Evolutionary conservation across 2,113 vertebrate genomes (phyloP), one percentile per base, ranked within the genome.

Genomic region (Amblyopsis rosae): DNA sequence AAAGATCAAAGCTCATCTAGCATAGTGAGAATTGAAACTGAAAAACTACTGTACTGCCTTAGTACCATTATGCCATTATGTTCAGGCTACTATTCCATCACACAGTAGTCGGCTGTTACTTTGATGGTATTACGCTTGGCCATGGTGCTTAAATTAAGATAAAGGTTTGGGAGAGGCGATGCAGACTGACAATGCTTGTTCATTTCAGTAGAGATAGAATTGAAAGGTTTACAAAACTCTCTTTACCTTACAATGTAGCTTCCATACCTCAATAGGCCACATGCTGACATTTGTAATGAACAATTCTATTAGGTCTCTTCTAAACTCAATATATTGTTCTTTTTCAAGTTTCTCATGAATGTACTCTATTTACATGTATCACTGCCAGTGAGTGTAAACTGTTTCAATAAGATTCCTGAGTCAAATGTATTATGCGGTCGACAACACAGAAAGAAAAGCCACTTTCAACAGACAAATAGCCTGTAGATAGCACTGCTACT

Each of bases 1-100:
- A 72, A 62, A 80, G 76, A 84, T 89, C 86, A 90, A 90, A 90
- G 83, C 63, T 8, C 17, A 41, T 67, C 76, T 81, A 72, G 78
- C 67, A 69, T 70, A 65, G 73, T 41, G 47, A 68, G 75, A 80
- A 77, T 80, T 71, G 78, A 78, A 82, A 71, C 70, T 77, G 70
- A 86, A 65, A 66, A 70, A 82, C 80, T 83, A 84, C 77, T 65
- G 51, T 60, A 61, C 55, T 4, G 80, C 59, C 53, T 75, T 73
- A 84, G 72, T 81, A 81, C 77, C 26, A 26, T 26, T 26, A 26
- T 26, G 73, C 82, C 84, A 86, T 80, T 80, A 78, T 83, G 73
- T 65, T 70, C 58, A 57, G 10, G 33, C 70, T 59, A 35, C 74
- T 79, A 73, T 82, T 68, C n/a, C 75, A 60, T 10, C 12, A 62